Base-by-base conservation (phyloP, 2,113 vertebrate species). In the Rostratula benghalensis region DNA sequence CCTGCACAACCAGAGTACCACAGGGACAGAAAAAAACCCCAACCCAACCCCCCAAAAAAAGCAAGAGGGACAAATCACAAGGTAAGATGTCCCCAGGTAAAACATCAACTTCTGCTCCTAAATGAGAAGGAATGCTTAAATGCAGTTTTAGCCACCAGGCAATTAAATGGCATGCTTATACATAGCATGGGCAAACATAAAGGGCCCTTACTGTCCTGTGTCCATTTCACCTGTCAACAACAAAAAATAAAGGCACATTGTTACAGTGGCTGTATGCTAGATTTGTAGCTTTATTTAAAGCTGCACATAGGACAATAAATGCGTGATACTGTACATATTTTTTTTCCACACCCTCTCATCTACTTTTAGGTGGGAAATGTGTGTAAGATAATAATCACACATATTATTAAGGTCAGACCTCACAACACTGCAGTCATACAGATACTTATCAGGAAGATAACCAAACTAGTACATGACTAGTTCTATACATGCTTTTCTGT, bases 131-230 rank as follows among this genome's bases (percentile, higher is more conserved):
- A 61, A 73, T 21, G 7, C 11, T 59, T 61, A 53, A 64, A 57
- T 5, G 45, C 23, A 71, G 12, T 65, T 83, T 69, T 46, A 73
- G 45, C 48, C 27, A 45, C 31, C n/a, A 22, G 0, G 0, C 2
- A 5, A 70, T 33, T 84, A 67, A 89, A 46, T 24, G 27, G 9
- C 8, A 21, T 11, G 6, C 16, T 56, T 60, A 46, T 6, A 70
- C 2, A 2, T 0, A 57, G 23, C 4, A 9, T 4, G 6, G 46
- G 51, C 30, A 83, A 81, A 65, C 11, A 33, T 4, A 57, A 33
- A 64, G 33, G 25, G 16, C 33, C 25, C 39, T 48, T 23, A 21
- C 14, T 6, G 24, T 0, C 0, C 9, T 15, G 14, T 13, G 46
- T 3, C 3, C 0, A 19, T 35, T 90, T 83, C 12, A 75, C 24